Evolutionary conservation across 2,888 invertebrate genomes (phyloP).

Genomic region (Drosophila prostipennis): DNA sequence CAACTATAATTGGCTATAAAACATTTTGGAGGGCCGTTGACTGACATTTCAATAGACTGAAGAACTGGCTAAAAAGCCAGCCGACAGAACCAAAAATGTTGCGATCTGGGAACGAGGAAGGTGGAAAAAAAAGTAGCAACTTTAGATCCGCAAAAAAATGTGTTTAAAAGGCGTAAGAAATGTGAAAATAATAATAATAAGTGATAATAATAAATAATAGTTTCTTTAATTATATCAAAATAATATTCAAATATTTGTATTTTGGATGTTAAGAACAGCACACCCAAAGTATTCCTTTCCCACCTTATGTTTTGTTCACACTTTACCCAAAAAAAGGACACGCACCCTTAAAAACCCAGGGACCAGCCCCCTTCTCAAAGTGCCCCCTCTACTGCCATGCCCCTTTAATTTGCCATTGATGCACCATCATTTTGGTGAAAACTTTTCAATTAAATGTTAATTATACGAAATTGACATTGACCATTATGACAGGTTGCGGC

Average conservation of each 20-base stretch:
- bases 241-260: no score
- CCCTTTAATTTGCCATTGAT: neutral
- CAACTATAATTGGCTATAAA: slow-evolving; percentile 58
- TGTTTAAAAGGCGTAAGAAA: neutral
- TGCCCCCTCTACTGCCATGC: neutral
- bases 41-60: slow-evolving; percentile 69
- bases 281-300: neutral
- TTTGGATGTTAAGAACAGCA: no score
- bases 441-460: slow-evolving; percentile 72
- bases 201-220: no score
- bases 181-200: no score
- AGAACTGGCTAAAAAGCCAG: slow-evolving; percentile 16
- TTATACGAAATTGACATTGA: slow-evolving; percentile 74
- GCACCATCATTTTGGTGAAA: slow-evolving; percentile 26
- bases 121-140: neutral
- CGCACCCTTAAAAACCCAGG: slow-evolving; percentile 33
- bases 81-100: slow-evolving; percentile 9
- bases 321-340: slow-evolving; percentile 16
- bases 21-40: slow-evolving; percentile 62
- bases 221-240: no score
- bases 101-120: neutral
- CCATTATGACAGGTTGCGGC: slow-evolving; percentile 66
- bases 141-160: no score
- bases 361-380: neutral
- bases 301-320: slow-evolving; percentile 2